Evolutionary conservation across 2,888 invertebrate genomes (phyloP).

Genomic region (Pharmacophagus antenor): DNA sequence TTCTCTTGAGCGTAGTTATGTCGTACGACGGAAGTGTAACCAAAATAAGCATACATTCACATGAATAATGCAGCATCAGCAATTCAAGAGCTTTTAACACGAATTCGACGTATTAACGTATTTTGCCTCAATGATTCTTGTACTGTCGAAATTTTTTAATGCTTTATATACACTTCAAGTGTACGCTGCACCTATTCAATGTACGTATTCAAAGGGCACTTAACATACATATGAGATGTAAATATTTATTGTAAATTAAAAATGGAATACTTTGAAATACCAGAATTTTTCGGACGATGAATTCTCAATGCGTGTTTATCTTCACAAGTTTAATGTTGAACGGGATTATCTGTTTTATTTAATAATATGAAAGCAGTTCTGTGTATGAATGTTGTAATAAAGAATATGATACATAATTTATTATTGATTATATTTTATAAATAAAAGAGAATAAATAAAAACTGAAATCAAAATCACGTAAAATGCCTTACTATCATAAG

Average conservation of each 20-base stretch:
- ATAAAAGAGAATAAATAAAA: too few relatives aligned
- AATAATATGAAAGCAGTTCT: too few relatives aligned
- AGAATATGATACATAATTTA: too few relatives aligned
- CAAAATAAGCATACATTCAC: constrained; percentile 16
- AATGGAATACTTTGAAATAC: constrained; percentile 20
- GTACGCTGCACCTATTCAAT: neutral
- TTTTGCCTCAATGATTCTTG: constrained; percentile 1
- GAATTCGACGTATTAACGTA: constrained; percentile 3
- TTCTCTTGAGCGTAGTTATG: neutral
- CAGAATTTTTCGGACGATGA: constrained; percentile 1
- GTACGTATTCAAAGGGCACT: constrained; percentile 1
- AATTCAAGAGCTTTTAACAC: constrained; percentile 19
- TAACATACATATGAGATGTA: constrained; percentile 5
- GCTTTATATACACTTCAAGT: neutral
- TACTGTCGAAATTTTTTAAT: constrained; percentile 16
- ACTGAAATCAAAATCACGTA: too few relatives aligned
- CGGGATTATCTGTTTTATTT: too few relatives aligned
- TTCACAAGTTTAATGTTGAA: neutral
- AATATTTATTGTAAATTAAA: constrained; percentile 15
- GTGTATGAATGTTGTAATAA: too few relatives aligned
- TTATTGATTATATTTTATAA: too few relatives aligned
- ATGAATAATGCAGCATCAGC: constrained; percentile 5
- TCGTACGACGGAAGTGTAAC: neutral
- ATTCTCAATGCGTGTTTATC: neutral
- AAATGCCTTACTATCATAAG: too few relatives aligned